These are phyloP conservation scores for Trachelus troglodyta DNA, from an alignment of 2,888 invertebrate genomes.

Conservation along the genomic window DNA sequence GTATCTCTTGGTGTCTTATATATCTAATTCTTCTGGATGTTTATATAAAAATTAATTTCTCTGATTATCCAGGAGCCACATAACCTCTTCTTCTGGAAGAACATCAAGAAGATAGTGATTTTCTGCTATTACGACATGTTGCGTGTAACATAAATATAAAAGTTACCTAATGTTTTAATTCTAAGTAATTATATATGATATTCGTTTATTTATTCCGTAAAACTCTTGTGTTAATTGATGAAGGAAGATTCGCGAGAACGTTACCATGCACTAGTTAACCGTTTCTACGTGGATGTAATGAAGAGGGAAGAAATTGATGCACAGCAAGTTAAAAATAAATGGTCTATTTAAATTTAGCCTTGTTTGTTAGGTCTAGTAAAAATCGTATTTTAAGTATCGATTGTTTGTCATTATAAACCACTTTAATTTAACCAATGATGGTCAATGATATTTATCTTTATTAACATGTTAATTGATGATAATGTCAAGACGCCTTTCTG, in stretches of 20 bases:
- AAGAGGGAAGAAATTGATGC: not conserved
- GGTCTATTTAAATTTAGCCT: not conserved
- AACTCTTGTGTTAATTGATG: not conserved
- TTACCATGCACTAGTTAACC: not conserved
- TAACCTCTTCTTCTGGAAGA: too few relatives aligned
- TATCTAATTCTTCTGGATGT: too few relatives aligned
- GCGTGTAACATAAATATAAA: not conserved
- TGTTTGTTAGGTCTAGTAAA: not conserved
- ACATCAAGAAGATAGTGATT: too few relatives aligned
- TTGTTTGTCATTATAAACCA: not conserved
- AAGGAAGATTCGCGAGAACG: not conserved
- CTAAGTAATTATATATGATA: not conserved
- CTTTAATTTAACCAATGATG: not conserved
- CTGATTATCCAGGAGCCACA: too few relatives aligned
- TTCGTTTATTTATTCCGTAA: not conserved
- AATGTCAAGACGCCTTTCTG: not conserved
- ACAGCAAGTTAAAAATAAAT: not conserved
- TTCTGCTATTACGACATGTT: too few relatives aligned
- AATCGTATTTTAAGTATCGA: not conserved
- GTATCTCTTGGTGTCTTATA: too few relatives aligned
- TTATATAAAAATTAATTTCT: too few relatives aligned
- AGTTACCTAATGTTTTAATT: not conserved
- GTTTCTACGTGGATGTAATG: not conserved
- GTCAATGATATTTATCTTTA: not conserved
- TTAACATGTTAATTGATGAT: not conserved